Evolutionary conservation across 2,888 invertebrate genomes (phyloP).

Genomic region (Polia nebulosa): DNA sequence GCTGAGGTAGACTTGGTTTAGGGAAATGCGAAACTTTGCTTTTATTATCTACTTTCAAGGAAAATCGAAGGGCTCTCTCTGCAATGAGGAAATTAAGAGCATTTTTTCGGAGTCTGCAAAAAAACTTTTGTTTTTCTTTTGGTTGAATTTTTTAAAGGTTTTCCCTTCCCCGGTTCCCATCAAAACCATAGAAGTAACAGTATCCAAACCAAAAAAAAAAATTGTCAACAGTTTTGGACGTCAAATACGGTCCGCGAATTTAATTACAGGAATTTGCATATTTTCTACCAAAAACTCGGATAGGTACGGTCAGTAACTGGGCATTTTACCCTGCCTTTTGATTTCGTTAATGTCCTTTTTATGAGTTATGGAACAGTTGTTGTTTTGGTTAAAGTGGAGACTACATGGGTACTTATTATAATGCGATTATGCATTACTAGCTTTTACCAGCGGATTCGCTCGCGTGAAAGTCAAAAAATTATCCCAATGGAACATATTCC

Average conservation of each 20-base stretch:
- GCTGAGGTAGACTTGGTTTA: background rate
- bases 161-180: background rate
- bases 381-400: conserved; percentile 57
- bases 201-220: conserved; percentile 69
- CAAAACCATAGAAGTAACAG: conserved; percentile 40
- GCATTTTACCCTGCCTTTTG: conserved; percentile 77
- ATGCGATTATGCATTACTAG: background rate
- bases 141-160: background rate
- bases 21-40: conserved; percentile 19
- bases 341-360: conserved; percentile 77
- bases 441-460: no score
- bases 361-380: conserved; percentile 64
- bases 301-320: conserved; percentile 69
- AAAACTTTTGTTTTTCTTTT: background rate
- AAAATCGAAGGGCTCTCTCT: conserved; percentile 20
- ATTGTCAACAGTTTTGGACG: conserved; percentile 75
- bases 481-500: no score
- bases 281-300: conserved; percentile 74
- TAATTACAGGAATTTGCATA: conserved; percentile 86
- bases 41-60: background rate
- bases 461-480: no score
- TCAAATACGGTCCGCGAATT: conserved; percentile 79
- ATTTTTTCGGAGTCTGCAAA: background rate
- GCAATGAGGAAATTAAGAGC: background rate
- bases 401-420: conserved; percentile 16